Evolutionary conservation across 2,797 vertebrate species (phyloP).

Genomic region (Tapirus indicus): DNA sequence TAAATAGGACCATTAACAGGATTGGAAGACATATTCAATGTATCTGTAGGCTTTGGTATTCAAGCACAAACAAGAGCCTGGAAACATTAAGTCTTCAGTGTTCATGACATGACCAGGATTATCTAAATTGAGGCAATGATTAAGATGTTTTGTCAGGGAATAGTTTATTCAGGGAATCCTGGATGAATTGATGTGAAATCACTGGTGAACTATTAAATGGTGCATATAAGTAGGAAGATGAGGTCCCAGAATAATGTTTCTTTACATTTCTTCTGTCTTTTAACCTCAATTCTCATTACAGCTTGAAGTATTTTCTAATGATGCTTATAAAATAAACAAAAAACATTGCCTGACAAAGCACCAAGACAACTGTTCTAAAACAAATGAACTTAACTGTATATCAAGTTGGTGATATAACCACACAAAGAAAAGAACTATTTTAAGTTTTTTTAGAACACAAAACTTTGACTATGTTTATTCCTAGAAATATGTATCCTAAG

Average conservation of each 20-base stretch:
- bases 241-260: not conserved
- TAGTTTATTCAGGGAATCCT: constrained; percentile 49
- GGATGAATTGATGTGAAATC: constrained; percentile 54
- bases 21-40: constrained; percentile 16
- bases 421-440: constrained; percentile 32
- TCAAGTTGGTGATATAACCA: not conserved
- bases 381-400: constrained; percentile 1
- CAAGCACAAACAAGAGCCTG: constrained; percentile 54
- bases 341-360: not conserved
- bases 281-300: constrained; percentile 52
- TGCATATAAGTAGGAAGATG: not conserved
- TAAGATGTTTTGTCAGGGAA: constrained; percentile 59
- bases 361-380: constrained; percentile 1
- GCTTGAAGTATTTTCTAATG: constrained; percentile 49
- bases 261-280: constrained; percentile 35
- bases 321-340: constrained; percentile 59
- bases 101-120: constrained; percentile 42
- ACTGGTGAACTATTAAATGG: constrained; percentile 22
- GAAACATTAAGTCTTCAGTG: not conserved
- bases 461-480: constrained; percentile 3
- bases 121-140: constrained; percentile 61
- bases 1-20: constrained; percentile 64
- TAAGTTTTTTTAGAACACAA: not conserved
- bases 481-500: constrained; percentile 31
- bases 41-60: constrained; percentile 29